Conservation (phyloP, 2,797 vertebrate species). For the Capromys pilorides region DNA sequence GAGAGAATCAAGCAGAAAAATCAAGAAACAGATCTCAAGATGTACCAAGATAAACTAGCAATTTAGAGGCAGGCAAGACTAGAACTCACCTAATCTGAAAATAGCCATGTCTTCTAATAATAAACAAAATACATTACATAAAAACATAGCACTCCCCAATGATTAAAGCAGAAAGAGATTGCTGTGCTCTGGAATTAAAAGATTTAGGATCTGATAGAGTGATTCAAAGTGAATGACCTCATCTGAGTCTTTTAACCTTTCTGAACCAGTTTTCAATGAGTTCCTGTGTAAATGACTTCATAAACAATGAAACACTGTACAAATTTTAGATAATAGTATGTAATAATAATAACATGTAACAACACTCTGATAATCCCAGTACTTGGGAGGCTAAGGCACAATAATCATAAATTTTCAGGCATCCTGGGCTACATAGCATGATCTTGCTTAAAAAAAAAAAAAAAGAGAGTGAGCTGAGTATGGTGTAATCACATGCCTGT, state of each 20-base stretch:
- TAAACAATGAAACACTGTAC: background rate
- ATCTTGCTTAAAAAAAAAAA: background rate
- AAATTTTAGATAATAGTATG: background rate
- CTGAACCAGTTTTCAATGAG: background rate
- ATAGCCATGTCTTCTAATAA: slow-evolving; percentile 29
- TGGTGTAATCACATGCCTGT: no score
- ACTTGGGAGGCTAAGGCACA: background rate
- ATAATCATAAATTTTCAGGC: background rate
- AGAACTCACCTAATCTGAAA: slow-evolving; percentile 52
- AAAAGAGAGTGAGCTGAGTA: background rate
- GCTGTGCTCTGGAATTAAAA: background rate
- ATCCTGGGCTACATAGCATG: background rate
- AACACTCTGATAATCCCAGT: background rate
- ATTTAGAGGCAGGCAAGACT: slow-evolving; percentile 36
- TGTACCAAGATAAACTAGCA: slow-evolving; percentile 43
- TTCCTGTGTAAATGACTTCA: background rate
- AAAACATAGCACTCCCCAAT: background rate
- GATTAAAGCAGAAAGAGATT: background rate
- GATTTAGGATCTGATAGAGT: background rate
- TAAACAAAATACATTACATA: background rate
- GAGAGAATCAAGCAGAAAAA: slow-evolving; percentile 49
- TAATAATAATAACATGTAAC: background rate
- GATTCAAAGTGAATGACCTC: background rate
- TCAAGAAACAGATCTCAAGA: slow-evolving; percentile 45
- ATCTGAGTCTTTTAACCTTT: background rate